Evolutionary conservation across 2,113 vertebrate genomes (phyloP), one percentile per base, ranked within the genome.

Genomic region (Spermophilus dauricus): DNA sequence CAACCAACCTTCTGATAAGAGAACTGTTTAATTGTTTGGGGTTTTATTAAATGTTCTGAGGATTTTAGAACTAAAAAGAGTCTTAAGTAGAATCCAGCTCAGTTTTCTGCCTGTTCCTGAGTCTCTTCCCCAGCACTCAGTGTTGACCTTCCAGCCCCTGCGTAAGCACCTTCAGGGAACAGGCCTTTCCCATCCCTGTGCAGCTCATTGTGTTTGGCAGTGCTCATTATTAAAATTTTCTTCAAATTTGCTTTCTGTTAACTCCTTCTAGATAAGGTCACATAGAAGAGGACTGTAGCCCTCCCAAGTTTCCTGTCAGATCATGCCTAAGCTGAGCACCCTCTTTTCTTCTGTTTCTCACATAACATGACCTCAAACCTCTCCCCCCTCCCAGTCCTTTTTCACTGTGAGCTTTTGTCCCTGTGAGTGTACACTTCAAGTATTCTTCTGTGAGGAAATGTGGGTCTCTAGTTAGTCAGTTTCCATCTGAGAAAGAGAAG

Each of bases 51-150:
- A 61, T 18, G 37, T 58, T 67, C 51, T 90, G 48, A 91, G 77
- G 51, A 81, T 22, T 92, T 86, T 48, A 92, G 24, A 95, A 53
- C 51, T 76, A n/a, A 97, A n/a, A 97, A 75, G 70, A 61, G 51
- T 65, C 56, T 34, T 72, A 65, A 37, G 39, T 69, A 30, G 28
- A 67, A 56, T 56, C 17, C 30, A 76, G 56, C n/a, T 89, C 72
- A 7, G 24, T 78, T 75, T 58, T 89, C 67, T 89, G 17, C 80
- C 76, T 56, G 48, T 63, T 86, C 14, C 2, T n/a, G 6, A 58
- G 51, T 32, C 34, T 70, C 69, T 69, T 51, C 17, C 16, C 51
- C 34, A 42, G 0, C 24, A 12, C 37, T 53, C 26, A 30, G 56
- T 1, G 26, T 48, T 53, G 73, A 13, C 51, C 26, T 51, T 39